A percentile compares a stretch with the other conserved stretches of the same genome.
Evolutionary conservation across 2,113 vertebrate species (phyloP).

Genomic region (Macroglossus sobrinus): DNA sequence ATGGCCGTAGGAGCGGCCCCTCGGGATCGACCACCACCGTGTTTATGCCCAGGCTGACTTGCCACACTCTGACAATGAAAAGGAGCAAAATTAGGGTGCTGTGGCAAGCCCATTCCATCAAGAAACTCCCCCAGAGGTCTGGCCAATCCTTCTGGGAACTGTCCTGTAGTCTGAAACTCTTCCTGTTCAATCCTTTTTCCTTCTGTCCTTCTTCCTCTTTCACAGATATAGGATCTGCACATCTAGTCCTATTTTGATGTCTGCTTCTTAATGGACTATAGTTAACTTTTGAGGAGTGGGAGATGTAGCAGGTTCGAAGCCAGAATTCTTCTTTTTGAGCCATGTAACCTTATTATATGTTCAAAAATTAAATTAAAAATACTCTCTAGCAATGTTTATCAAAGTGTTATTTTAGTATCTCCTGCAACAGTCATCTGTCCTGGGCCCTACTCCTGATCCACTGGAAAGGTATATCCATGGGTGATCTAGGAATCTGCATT

Average conservation of each 20-base stretch:
- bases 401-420: not conserved
- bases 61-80: not conserved
- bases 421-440: not conserved
- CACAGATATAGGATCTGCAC: not conserved
- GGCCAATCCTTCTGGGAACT: not conserved
- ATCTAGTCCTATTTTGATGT: not conserved
- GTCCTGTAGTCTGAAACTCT: not conserved
- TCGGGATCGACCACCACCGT: not conserved
- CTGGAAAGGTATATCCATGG: not conserved
- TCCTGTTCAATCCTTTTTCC: not conserved
- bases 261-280: not conserved
- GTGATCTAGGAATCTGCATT: not conserved
- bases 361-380: not conserved
- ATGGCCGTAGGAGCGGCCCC: not conserved
- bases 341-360: not conserved
- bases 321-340: not conserved
- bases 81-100: not conserved
- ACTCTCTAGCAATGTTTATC: not conserved
- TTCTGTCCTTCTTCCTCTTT: not conserved
- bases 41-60: not conserved
- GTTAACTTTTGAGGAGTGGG: not conserved
- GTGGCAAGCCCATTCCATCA: not conserved
- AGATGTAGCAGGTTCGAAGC: not conserved
- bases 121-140: not conserved
- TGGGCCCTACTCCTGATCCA: not conserved